Percentiles rank a stretch among this genome's conserved stretches.
These are phyloP conservation scores for Limnothrissa miodon DNA, from an alignment of 2,113 vertebrate species.

Conservation along the genomic window DNA sequence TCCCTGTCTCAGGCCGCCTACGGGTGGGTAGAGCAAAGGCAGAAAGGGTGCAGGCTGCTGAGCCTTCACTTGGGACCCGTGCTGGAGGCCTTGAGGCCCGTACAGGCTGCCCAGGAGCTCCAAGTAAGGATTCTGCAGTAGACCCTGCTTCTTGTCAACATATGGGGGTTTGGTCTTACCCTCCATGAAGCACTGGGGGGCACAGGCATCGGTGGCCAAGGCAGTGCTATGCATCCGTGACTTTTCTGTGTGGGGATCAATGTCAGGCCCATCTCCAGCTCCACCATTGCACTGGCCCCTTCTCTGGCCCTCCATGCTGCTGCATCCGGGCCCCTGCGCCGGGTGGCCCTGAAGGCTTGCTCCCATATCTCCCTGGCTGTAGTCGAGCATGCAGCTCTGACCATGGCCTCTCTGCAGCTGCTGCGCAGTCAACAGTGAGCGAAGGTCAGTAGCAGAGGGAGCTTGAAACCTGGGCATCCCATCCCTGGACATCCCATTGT, in stretches of 20 bases:
- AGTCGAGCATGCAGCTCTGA: conserved; percentile 30
- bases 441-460: conserved; percentile 44
- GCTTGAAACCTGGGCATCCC: conserved; percentile 42
- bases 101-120: conserved; percentile 46
- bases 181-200: conserved; percentile 25
- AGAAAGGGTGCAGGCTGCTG: conserved; percentile 37
- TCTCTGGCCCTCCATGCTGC: conserved; percentile 38
- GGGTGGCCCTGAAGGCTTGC: conserved; percentile 17
- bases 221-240: conserved; percentile 33
- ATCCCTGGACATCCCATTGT: conserved; percentile 40
- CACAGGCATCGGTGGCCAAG: conserved; percentile 34
- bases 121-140: conserved; percentile 47
- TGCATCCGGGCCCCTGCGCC: conserved; percentile 24
- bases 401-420: conserved; percentile 35
- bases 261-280: conserved; percentile 19
- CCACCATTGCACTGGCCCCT: conserved; percentile 31
- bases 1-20: conserved; percentile 49
- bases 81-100: conserved; percentile 40
- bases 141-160: conserved; percentile 40
- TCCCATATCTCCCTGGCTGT: conserved; percentile 30
- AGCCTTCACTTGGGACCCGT: conserved; percentile 29
- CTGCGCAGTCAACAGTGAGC: conserved; percentile 35
- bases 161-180: conserved; percentile 40
- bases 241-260: conserved; percentile 56
- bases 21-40: conserved; percentile 46